Conservation (phyloP, 1,140 invertebrate genomes). For the Ephestia elutella region DNA sequence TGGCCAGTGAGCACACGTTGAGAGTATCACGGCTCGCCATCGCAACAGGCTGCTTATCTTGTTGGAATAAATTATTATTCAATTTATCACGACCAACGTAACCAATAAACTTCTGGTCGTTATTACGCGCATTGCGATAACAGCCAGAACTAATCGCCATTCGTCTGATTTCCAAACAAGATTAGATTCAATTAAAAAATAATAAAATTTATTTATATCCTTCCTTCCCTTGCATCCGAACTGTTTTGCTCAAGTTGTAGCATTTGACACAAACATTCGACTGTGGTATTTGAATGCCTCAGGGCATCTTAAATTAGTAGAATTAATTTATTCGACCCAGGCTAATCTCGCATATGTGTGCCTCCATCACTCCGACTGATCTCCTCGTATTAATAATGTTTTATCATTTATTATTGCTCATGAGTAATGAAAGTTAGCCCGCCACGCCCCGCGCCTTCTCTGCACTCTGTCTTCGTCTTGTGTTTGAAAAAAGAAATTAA, state of each 20-base stretch:
- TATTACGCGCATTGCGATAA: conserved; percentile 61
- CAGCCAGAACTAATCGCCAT: conserved; percentile 39
- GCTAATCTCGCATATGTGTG: conserved; percentile 50
- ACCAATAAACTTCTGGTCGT: conserved; percentile 65
- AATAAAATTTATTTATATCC: conserved; percentile 3
- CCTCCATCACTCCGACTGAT: conserved; percentile 57
- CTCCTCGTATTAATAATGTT: conserved; percentile 71
- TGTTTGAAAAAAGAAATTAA: conserved; percentile 46
- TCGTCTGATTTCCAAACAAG: conserved; percentile 10
- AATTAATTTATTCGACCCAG: conserved; percentile 64
- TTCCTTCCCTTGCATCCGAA: background rate
- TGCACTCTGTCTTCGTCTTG: conserved; percentile 66
- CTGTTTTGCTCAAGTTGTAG: background rate
- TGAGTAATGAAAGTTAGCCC: conserved; percentile 71
- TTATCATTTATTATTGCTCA: conserved; percentile 71
- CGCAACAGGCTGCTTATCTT: conserved; percentile 50
- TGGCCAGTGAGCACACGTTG: conserved; percentile 30
- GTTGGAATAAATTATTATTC: conserved; percentile 69
- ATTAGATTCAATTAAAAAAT: conserved; percentile 10
- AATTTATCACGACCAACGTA: conserved; percentile 60
- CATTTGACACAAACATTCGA: conserved; percentile 5
- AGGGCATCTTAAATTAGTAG: conserved; percentile 59
- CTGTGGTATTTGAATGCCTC: conserved; percentile 13
- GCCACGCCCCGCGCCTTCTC: conserved; percentile 61
- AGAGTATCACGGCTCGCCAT: conserved; percentile 46